phyloP scores from a whole-genome alignment of 2,113 vertebrate genomes.

The Myotis davidii region DNA sequence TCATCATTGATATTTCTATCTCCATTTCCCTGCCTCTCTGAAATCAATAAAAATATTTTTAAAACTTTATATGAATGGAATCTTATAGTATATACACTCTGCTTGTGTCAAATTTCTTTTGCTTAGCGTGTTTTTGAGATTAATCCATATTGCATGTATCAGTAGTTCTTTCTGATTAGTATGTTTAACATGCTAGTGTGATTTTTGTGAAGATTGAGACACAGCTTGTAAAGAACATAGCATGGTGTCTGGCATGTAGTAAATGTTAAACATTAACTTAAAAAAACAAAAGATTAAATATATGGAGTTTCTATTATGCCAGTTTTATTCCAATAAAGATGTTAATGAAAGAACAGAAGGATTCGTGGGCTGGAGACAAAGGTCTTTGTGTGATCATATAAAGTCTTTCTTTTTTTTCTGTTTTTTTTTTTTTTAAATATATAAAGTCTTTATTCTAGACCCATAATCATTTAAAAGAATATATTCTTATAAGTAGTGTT shows the following conservation, averaged over 20 bases:
- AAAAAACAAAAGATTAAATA: background rate
- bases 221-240: background rate
- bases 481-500: background rate
- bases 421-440: no score
- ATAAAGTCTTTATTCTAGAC: background rate
- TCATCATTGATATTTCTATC: no score
- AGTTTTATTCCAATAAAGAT: background rate
- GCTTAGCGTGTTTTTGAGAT: background rate
- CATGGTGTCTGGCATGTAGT: background rate
- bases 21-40: no score
- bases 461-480: background rate
- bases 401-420: background rate
- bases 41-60: background rate
- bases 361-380: background rate
- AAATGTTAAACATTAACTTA: constrained; percentile 2
- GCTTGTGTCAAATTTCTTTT: background rate
- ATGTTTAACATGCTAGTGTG: background rate
- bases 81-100: background rate
- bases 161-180: constrained; percentile 9
- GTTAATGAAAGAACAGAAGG: background rate
- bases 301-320: background rate
- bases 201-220: background rate
- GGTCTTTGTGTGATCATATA: background rate
- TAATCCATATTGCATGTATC: background rate
- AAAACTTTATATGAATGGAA: background rate